Evolutionary conservation across 1,140 invertebrate species (phyloP).

Genomic region (Conus betulinus): DNA sequence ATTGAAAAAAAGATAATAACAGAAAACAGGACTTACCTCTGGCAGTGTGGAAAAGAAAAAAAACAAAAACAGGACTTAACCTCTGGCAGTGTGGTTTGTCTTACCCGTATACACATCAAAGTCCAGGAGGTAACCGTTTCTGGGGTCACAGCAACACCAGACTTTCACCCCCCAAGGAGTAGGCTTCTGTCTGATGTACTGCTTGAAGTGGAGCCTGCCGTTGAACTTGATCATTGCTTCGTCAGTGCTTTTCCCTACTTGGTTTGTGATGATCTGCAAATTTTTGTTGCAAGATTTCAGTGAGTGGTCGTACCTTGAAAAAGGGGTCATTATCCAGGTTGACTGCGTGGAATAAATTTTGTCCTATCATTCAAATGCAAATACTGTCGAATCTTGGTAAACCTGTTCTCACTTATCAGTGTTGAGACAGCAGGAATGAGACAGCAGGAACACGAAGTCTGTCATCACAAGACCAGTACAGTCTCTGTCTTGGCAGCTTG

Average conservation of each 20-base stretch:
- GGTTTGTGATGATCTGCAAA: constrained; percentile 31
- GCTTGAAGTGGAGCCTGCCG: constrained; percentile 27
- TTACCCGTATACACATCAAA: constrained; percentile 19
- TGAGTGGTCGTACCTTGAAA: constrained; percentile 47
- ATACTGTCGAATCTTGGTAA: constrained; percentile 48
- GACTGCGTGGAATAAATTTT: background rate
- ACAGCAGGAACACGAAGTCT: constrained; percentile 39
- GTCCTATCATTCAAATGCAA: constrained; percentile 44
- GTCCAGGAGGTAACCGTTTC: constrained; percentile 17
- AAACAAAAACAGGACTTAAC: background rate
- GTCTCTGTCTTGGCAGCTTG: background rate
- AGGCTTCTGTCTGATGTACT: constrained; percentile 12
- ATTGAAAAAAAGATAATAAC: too few species aligned
- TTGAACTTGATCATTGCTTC: constrained; percentile 23
- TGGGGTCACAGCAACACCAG: constrained; percentile 6
- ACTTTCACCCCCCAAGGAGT: constrained; percentile 28
- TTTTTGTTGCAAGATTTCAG: constrained; percentile 33
- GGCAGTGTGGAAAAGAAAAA: too few species aligned
- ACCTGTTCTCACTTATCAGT: constrained; percentile 38
- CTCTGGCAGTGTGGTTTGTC: background rate
- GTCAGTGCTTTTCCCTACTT: background rate
- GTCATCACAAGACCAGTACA: constrained; percentile 41
- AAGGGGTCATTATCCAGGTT: constrained; percentile 46
- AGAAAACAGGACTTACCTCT: too few species aligned
- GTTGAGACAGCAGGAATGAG: too few species aligned